Evolutionary conservation across 2,113 vertebrate genomes (phyloP).

Genomic region (Globicephala melas): DNA sequence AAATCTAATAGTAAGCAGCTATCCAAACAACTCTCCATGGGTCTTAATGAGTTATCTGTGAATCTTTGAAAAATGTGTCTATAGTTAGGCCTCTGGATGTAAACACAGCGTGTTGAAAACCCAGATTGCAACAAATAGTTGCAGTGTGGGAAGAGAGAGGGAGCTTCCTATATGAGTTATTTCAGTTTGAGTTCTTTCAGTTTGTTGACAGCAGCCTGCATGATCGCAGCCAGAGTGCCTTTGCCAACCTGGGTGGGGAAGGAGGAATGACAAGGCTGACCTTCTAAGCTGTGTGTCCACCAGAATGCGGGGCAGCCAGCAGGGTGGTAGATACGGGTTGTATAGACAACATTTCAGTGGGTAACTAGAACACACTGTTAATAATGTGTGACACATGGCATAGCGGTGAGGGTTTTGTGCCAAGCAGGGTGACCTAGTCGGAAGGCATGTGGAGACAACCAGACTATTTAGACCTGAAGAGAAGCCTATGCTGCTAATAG

Average conservation of each 20-base stretch:
- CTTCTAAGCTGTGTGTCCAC: slow-evolving; percentile 53
- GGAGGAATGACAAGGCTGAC: not conserved
- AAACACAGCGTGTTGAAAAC: slow-evolving; percentile 34
- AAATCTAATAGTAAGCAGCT: not conserved
- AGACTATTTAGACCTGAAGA: not conserved
- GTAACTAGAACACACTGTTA: slow-evolving; percentile 65
- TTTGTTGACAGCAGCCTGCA: slow-evolving; percentile 30
- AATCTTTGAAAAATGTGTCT: not conserved
- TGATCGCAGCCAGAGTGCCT: not conserved
- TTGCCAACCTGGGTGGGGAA: slow-evolving; percentile 59
- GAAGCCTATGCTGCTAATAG: not conserved
- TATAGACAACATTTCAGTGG: slow-evolving; percentile 44
- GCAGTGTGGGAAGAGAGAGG: slow-evolving; percentile 57
- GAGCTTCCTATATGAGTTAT: slow-evolving; percentile 50
- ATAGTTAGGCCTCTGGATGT: not conserved
- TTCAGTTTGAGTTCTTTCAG: slow-evolving; percentile 47
- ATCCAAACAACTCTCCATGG: not conserved
- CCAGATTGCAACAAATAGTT: slow-evolving; percentile 17
- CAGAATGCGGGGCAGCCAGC: slow-evolving; percentile 40
- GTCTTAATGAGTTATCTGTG: slow-evolving; percentile 3
- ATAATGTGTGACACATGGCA: slow-evolving; percentile 46
- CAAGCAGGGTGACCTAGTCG: slow-evolving; percentile 64
- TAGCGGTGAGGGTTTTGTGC: slow-evolving; percentile 53
- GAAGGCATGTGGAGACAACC: slow-evolving; percentile 42
- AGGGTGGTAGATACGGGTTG: not conserved